Evolutionary conservation across 2,113 vertebrate species (phyloP).

Genomic region (Ceuthmochares aereus): DNA sequence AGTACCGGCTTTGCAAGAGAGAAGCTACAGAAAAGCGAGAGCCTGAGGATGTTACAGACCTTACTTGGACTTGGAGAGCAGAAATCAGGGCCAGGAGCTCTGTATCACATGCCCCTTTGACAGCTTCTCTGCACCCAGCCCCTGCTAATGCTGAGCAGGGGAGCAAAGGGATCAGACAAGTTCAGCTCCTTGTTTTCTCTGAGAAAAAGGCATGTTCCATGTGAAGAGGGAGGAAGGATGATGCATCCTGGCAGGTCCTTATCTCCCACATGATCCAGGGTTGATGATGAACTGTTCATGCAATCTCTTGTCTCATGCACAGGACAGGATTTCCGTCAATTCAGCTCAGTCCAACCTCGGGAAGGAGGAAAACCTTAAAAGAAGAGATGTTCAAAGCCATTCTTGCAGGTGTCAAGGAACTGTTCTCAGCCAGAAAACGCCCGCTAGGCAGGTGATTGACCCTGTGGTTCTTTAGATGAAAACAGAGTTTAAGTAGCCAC

Average conservation of each 20-base stretch:
- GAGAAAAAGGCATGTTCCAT: not conserved
- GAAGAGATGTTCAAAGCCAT: not conserved
- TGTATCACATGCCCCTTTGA: not conserved
- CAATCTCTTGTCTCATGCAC: not conserved
- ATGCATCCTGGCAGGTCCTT: not conserved
- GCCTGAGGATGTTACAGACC: not conserved
- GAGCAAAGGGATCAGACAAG: not conserved
- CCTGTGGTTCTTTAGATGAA: not conserved
- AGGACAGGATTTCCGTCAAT: not conserved
- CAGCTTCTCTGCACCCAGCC: not conserved
- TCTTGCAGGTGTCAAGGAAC: not conserved
- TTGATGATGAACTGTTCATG: not conserved
- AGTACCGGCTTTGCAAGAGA: not conserved
- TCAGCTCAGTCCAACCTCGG: not conserved
- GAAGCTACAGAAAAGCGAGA: not conserved
- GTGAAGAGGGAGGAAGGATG: not conserved
- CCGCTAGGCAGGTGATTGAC: accelerated
- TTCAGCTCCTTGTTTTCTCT: not conserved
- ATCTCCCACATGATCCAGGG: not conserved
- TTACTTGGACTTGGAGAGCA: not conserved
- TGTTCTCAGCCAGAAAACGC: not conserved
- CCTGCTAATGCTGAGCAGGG: not conserved
- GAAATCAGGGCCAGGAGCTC: not conserved
- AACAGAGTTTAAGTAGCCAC: not conserved
- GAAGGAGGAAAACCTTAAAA: not conserved